A percentile compares a stretch with the other conserved stretches of the same genome.
These are phyloP conservation scores for Centropyge bicolor DNA, from an alignment of 2,797 vertebrate genomes.

Conservation along the genomic window DNA sequence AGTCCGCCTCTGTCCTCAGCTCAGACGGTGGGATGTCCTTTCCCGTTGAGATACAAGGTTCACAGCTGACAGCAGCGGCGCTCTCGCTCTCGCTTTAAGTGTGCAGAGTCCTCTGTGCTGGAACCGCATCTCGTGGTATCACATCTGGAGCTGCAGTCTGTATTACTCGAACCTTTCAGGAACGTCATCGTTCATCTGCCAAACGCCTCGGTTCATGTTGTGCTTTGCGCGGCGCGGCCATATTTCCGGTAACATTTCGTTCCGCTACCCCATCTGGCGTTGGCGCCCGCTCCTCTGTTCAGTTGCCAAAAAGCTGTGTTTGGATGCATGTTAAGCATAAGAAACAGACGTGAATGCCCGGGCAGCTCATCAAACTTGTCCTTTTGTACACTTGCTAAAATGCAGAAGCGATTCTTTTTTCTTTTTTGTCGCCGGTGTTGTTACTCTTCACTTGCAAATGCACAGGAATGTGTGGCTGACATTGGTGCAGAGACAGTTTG, in stretches of 20 bases:
- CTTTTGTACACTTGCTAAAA: conserved; percentile 59
- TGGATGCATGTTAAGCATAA: conserved; percentile 69
- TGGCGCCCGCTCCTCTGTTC: conserved; percentile 63
- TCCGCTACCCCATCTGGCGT: conserved; percentile 75
- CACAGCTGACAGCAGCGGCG: not conserved
- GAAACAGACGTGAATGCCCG: conserved; percentile 63
- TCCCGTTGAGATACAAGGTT: not conserved
- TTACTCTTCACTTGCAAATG: conserved; percentile 19
- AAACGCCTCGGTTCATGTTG: conserved; percentile 56
- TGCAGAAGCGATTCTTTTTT: conserved; percentile 18
- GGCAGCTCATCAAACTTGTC: conserved; percentile 66
- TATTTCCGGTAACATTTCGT: conserved; percentile 74
- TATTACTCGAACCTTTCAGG: conserved; percentile 49
- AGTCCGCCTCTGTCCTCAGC: not conserved
- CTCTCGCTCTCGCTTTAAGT: not conserved
- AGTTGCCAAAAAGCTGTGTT: conserved; percentile 68
- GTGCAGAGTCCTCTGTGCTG: conserved; percentile 30
- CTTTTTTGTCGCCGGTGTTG: conserved; percentile 17
- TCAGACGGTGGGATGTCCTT: not conserved
- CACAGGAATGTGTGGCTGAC: conserved; percentile 14
- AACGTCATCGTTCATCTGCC: conserved; percentile 67
- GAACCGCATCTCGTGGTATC: conserved; percentile 35
- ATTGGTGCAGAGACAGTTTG: conserved; percentile 15
- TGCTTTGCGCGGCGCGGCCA: conserved; percentile 53
- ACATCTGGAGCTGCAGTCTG: conserved; percentile 70